These are phyloP conservation scores for Proisotoma minuta DNA, from an alignment of 2,888 invertebrate genomes.

Conservation along the genomic window DNA sequence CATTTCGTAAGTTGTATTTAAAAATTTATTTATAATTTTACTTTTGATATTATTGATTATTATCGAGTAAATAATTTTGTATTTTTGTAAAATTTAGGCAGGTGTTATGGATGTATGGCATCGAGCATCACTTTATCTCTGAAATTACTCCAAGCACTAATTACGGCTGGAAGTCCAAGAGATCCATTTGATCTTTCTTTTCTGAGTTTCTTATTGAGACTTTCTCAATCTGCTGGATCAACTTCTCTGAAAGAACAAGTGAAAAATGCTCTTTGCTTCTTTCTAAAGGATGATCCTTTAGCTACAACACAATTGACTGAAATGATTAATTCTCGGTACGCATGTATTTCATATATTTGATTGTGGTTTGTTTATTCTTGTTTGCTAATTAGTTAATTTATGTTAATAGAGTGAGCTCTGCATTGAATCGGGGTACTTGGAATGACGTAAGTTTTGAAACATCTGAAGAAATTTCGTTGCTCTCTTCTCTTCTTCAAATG, in stretches of 20 bases:
- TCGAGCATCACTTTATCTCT: slow-evolving; percentile 46
- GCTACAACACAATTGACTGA: slow-evolving; percentile 45
- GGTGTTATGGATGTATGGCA: slow-evolving; percentile 73
- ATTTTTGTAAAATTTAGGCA: slow-evolving; percentile 53
- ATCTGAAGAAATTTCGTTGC: slow-evolving; percentile 74
- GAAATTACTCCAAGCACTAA: slow-evolving; percentile 45
- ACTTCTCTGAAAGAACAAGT: slow-evolving; percentile 47
- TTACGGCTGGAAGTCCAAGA: slow-evolving; percentile 45
- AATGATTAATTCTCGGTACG: slow-evolving; percentile 42
- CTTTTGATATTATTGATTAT: neutral
- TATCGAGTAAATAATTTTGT: neutral
- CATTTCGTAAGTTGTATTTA: slow-evolving; percentile 34
- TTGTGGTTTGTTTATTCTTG: neutral
- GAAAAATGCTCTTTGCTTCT: slow-evolving; percentile 47
- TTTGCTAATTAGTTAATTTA: neutral
- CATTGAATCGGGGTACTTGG: slow-evolving; percentile 46
- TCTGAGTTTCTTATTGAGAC: slow-evolving; percentile 44
- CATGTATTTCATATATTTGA: neutral
- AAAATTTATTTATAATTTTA: neutral
- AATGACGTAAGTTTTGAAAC: slow-evolving; percentile 56
- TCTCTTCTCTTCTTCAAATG: slow-evolving; percentile 82
- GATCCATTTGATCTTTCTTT: slow-evolving; percentile 45
- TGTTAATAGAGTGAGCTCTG: slow-evolving; percentile 30
- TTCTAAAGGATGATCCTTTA: slow-evolving; percentile 45
- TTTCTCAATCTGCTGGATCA: slow-evolving; percentile 47